phyloP scores from a whole-genome alignment of 2,888 invertebrate species.

The Heliconius cydno region DNA sequence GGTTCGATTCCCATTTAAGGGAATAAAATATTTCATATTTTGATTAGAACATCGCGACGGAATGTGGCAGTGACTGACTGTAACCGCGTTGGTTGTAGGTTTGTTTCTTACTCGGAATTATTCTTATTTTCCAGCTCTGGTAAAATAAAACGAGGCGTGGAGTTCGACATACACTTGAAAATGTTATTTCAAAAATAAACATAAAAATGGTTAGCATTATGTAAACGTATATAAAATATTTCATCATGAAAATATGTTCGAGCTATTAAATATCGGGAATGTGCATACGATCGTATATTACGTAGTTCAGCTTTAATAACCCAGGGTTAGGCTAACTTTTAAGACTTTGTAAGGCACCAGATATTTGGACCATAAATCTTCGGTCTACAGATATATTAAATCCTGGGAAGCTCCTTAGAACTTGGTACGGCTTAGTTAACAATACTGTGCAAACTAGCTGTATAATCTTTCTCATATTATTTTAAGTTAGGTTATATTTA shows the following conservation, averaged over 20 bases:
- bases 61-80: no score
- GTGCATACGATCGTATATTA: constrained; percentile 23
- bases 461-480: not conserved
- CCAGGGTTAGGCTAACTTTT: constrained; percentile 43
- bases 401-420: constrained; percentile 36
- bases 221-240: constrained; percentile 1
- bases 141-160: no score
- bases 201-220: not conserved
- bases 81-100: no score
- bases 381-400: constrained; percentile 43
- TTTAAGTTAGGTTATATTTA: not conserved
- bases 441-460: constrained; percentile 10
- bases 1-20: not conserved
- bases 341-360: constrained; percentile 46
- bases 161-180: not conserved
- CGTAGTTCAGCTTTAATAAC: constrained; percentile 40
- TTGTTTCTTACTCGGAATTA: no score
- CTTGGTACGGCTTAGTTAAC: constrained; percentile 18
- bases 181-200: not conserved
- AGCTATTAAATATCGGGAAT: constrained; percentile 16
- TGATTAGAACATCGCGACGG: no score
- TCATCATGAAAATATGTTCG: constrained; percentile 8
- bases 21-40: not conserved
- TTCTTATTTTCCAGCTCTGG: no score
- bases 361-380: constrained; percentile 43